Evolutionary conservation across 2,113 vertebrate genomes (phyloP).

Genomic region (Todiramphus saurophagus): DNA sequence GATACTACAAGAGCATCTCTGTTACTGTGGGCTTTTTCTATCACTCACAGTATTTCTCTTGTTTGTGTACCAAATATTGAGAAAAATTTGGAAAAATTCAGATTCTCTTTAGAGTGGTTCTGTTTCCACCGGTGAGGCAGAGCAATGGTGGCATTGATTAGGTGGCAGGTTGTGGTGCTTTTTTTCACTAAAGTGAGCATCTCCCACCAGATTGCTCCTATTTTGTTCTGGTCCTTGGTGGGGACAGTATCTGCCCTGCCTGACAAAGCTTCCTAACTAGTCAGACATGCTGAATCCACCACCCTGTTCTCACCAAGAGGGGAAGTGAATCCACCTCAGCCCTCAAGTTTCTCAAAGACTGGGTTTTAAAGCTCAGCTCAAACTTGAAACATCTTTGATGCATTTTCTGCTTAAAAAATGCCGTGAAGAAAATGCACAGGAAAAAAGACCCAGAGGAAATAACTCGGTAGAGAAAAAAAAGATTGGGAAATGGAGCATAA

Average conservation of each 20-base stretch:
- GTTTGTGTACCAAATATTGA: not conserved
- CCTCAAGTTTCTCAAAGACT: not conserved
- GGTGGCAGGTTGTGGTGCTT: not conserved
- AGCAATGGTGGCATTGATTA: not conserved
- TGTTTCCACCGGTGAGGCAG: not conserved
- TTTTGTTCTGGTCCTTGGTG: not conserved
- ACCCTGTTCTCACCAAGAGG: not conserved
- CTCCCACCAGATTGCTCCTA: not conserved
- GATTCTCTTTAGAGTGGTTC: not conserved
- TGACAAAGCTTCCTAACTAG: not conserved
- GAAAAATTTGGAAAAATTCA: not conserved
- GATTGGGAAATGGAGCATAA: not conserved
- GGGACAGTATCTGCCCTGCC: not conserved
- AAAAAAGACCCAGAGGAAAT: not conserved
- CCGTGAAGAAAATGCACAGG: not conserved
- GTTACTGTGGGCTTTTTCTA: not conserved
- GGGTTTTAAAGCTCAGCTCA: not conserved
- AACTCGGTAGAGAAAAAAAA: not conserved
- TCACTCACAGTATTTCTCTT: not conserved
- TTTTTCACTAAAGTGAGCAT: not conserved
- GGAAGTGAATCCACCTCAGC: not conserved
- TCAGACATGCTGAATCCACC: accelerated
- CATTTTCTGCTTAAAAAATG: constrained; percentile 4
- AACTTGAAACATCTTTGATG: not conserved
- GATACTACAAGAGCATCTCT: not conserved